Base-by-base conservation (phyloP, 1,140 invertebrate species). In the Penaeus japonicus region DNA sequence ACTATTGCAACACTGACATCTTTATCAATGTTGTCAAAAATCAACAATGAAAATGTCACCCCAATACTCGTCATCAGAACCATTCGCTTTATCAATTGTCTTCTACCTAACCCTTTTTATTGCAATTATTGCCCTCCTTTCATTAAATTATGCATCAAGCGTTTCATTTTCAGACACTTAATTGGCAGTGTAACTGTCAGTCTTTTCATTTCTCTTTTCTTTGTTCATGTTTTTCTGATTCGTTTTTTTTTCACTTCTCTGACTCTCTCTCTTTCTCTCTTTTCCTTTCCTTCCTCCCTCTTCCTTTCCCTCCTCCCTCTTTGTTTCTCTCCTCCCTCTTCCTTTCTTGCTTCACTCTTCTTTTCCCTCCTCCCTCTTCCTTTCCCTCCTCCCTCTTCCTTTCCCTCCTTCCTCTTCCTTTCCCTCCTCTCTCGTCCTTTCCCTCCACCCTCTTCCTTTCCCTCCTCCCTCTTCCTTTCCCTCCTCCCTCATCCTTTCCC, bases 181-280 rank as follows among this genome's bases (percentile, higher is more conserved):
- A n/a, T n/a, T n/a, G n/a, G n/a, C n/a, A n/a, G n/a, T n/a, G n/a
- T n/a, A n/a, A n/a, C 77, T 79, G 24, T 79, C 77, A 32, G 24
- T 79, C 77, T 79, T 35, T 79, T 35, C 39, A 24, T 79, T 35
- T 79, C 77, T 79, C 77, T 79, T 35, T 79, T 81, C 79, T 54
- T 20, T 4, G 35, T 53, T 53, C 24, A 20, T 81, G 4, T 55
- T 27, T 55, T 27, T 53, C 79, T 81, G 17, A n/a, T 15, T 81
- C 79, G 17, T 27, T 55, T 27, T 81, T 27, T 79, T 35, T 79
- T 47, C 22, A 30, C 39, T 47, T 79, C 77, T 24, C 39, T 79
- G n/a, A 12, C 39, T 15, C 39, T 79, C 39, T 79, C 27, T 79
- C 39, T 79, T 47, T 79, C 12, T 79, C 39, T 79, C 7, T 79